Base-by-base conservation (phyloP, 2,113 vertebrate species). In the Dasyornis broadbenti region DNA sequence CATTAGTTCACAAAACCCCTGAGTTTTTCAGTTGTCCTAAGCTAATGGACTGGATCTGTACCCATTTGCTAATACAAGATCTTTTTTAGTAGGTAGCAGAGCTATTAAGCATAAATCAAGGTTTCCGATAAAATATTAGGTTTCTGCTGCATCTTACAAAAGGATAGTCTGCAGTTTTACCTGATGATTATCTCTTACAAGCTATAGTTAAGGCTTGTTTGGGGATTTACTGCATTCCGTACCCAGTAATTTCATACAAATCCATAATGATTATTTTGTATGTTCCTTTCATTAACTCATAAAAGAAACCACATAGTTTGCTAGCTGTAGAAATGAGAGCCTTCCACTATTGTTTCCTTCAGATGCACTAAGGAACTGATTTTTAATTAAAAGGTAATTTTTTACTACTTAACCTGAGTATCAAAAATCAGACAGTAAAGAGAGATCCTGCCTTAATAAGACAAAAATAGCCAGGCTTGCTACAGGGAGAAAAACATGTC, bases 31-130 rank as follows among this genome's bases (percentile, higher is more conserved):
- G 95, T 96, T 97, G 94, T 97, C 95, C 94, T 97, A 94, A 97
- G 96, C 95, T 98, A 98, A 98, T 98, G 97, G 97, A 94, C 95
- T 97, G 97, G 97, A 97, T 97, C 95, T 98, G 97, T 97, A 97
- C 97, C 97, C 96, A 98, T 98, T 97, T 97, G 95, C 92, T 97
- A 96, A 97, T 96, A 98, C 96, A 97, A 97, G 95, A 96, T 97
- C 97, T 95, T 96, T 97, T 96, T 95, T 95, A 94, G 96, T 95
- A 92, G 95, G 92, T 95, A 97, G 96, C 82, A 95, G 94, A 97
- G 96, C 64, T 91, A 95, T 96, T 94, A 92, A 85, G 91, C 94
- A 95, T 97, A 97, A 97, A 97, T 97, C 97, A 97, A 95, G 89
- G 79, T 88, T 96, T 94, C 89, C 20, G 95, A 96, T 95, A 93